Base-by-base conservation (phyloP, 2,888 invertebrate genomes). In the Phytoseiulus persimilis region DNA sequence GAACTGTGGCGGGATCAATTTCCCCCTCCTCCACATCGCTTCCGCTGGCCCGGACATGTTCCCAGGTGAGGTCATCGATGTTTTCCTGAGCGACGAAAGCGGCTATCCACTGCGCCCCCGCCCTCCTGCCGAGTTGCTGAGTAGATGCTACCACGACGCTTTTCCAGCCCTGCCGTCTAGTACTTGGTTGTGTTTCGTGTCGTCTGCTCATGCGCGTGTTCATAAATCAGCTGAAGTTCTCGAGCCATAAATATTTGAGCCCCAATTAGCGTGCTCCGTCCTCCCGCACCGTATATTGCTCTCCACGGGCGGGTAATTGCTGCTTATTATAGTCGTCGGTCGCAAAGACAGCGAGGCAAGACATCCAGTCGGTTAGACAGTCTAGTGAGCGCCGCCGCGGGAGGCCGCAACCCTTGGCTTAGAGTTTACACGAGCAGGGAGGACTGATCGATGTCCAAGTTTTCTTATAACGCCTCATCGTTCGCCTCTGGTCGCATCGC, bases 241-340 rank as follows among this genome's bases (percentile, higher is more conserved):
- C 33, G 87, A n/a, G 87, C 87, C 87, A 87, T 87, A 87, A 87
- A 87, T 87, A 87, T 87, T 87, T 39, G 87, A 87, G 87, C 32
- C 65, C 65, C 65, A 65, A 65, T 65, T 65, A 65, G 65, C 65
- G 65, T 65, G 65, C 65, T 65, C 65, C 65, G 1, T 65, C 65
- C 65, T 14, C 65, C 65, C 18, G 65, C 28, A 23, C 65, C 18
- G 65, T 28, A 14, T 65, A 65, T 65, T 65, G 65, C 65, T 65
- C 65, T 65, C 65, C 65, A 65, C 65, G 65, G 65, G 18, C 65
- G 65, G 65, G 14, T 28, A 28, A 65, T 65, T 65, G 65, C 65
- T 28, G 65, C 28, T 65, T 65, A 65, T 65, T 65, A 65, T 65
- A 28, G 65, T 65, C 65, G 65, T 65, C 65, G 65, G 65, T 65